These are phyloP conservation scores for Catocala nupta DNA, from an alignment of 2,888 invertebrate species.

Conservation along the genomic window DNA sequence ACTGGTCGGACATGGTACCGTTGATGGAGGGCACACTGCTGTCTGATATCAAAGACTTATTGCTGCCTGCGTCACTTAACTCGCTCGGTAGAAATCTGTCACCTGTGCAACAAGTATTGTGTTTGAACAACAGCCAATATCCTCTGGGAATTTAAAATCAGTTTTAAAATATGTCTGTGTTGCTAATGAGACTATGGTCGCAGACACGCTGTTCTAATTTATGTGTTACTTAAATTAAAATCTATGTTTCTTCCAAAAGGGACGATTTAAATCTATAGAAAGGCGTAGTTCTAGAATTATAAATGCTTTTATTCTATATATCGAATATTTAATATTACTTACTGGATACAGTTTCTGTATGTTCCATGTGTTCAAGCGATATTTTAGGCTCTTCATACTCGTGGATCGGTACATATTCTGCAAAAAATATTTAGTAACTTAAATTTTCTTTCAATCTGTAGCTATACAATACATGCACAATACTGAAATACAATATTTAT, in stretches of 20 bases:
- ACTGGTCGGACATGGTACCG: slow-evolving; percentile 76
- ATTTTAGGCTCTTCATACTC: slow-evolving; percentile 81
- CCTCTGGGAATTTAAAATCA: too few species aligned
- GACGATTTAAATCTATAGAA: too few species aligned
- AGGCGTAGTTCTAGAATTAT: too few species aligned
- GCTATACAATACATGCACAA: too few species aligned
- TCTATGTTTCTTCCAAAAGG: too few species aligned
- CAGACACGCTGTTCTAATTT: too few species aligned
- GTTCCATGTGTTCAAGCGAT: slow-evolving; percentile 74
- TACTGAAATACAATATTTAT: too few species aligned
- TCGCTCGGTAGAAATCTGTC: slow-evolving; percentile 79
- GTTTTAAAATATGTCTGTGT: too few species aligned
- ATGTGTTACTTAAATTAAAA: too few species aligned
- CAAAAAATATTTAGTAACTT: slow-evolving; percentile 27
- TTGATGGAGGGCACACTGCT: slow-evolving; percentile 77
- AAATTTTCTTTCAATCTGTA: slow-evolving; percentile 45
- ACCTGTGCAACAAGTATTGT: slow-evolving; percentile 55
- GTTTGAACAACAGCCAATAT: too few species aligned
- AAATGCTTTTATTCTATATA: not conserved
- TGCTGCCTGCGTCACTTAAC: slow-evolving; percentile 78
- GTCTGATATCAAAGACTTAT: slow-evolving; percentile 78
- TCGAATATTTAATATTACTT: slow-evolving; percentile 47
- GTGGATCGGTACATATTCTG: slow-evolving; percentile 79
- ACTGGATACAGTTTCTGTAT: slow-evolving; percentile 79
- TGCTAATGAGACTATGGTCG: too few species aligned